Conservation (phyloP, 2,888 invertebrate species). For the Drosophila hamatofila region DNA sequence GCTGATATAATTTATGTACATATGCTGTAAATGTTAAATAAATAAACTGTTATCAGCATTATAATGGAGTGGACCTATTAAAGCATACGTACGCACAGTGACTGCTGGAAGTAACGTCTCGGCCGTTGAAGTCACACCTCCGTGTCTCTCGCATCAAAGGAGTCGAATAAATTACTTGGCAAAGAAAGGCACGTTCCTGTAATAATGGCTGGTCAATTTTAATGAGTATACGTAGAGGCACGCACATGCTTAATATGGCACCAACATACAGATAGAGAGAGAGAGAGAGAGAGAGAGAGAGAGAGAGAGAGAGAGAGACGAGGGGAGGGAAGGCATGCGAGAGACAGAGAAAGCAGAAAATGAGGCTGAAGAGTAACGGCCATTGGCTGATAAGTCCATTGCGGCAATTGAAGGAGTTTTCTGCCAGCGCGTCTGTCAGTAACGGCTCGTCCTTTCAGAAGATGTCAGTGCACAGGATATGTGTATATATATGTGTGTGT, state of each 20-base stretch:
- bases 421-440: constrained; percentile 50
- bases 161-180: constrained; percentile 69
- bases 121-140: constrained; percentile 26
- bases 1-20: constrained; percentile 19
- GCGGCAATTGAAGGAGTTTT: constrained; percentile 65
- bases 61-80: constrained; percentile 52
- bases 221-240: constrained; percentile 75
- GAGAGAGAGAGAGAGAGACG: background rate
- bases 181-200: constrained; percentile 71
- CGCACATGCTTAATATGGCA: constrained; percentile 43
- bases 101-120: constrained; percentile 5
- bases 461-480: constrained; percentile 32
- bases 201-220: constrained; percentile 81
- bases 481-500: constrained; percentile 5
- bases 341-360: background rate
- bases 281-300: background rate
- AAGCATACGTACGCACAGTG: constrained; percentile 22
- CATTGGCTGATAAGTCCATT: constrained; percentile 54
- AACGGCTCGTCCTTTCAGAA: constrained; percentile 37
- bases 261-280: background rate
- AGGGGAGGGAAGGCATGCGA: background rate
- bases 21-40: constrained; percentile 62
- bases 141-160: constrained; percentile 34
- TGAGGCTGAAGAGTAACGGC: constrained; percentile 17
- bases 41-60: constrained; percentile 52